Conservation (phyloP, 2,113 vertebrate species). For the Peromyscus maniculatus region DNA sequence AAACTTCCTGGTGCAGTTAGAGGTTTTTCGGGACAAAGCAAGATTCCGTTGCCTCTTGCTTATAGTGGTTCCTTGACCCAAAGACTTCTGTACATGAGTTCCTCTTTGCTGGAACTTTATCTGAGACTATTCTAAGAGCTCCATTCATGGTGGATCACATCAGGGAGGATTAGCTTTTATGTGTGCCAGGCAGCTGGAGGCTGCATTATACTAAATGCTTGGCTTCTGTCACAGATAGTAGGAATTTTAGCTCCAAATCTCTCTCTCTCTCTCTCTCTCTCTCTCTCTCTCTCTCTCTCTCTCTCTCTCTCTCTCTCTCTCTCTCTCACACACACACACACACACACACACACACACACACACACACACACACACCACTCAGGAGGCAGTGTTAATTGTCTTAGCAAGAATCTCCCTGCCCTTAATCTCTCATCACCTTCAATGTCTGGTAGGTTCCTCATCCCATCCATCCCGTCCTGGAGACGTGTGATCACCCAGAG, state of each 20-base stretch:
- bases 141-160: neutral
- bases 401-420: neutral
- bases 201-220: neutral
- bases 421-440: neutral
- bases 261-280: too few species aligned
- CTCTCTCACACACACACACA: neutral
- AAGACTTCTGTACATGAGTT: neutral
- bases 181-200: neutral
- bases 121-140: neutral
- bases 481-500: neutral
- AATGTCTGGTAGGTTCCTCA: neutral
- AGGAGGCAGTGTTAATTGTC: neutral
- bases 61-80: neutral
- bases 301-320: too few species aligned
- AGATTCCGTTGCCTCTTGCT: neutral
- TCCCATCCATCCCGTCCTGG: neutral
- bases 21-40: neutral
- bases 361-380: neutral
- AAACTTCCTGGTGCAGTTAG: neutral
- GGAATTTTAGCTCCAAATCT: neutral
- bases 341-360: neutral
- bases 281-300: too few species aligned
- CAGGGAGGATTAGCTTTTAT: neutral
- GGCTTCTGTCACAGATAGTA: neutral
- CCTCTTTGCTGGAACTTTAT: neutral